These are phyloP conservation scores for Caenorhabditis doughertyi DNA, from an alignment of 2,888 invertebrate species.

Conservation along the genomic window DNA sequence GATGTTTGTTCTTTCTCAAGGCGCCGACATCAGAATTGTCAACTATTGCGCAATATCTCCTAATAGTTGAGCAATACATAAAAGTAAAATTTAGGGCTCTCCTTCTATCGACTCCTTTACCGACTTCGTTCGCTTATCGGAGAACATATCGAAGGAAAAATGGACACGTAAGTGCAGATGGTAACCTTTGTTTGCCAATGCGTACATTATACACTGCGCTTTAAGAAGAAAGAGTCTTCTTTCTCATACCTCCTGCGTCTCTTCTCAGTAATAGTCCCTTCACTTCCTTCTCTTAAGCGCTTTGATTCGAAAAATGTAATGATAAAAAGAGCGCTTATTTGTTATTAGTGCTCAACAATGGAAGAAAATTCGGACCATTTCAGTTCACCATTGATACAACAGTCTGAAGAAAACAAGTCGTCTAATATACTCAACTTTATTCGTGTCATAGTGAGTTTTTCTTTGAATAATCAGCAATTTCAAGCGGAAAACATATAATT, in stretches of 20 bases:
- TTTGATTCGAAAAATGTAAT: neutral
- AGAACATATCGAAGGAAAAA: slow-evolving; percentile 11
- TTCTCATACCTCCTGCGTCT: slow-evolving; percentile 13
- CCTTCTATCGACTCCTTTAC: neutral
- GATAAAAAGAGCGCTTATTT: neutral
- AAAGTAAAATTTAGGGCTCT: neutral
- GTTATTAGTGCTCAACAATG: neutral
- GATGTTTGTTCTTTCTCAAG: slow-evolving; percentile 17
- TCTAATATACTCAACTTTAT: slow-evolving; percentile 40
- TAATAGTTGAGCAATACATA: slow-evolving; percentile 48
- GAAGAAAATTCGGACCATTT: slow-evolving; percentile 24
- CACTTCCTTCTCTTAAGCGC: neutral
- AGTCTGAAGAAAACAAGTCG: slow-evolving; percentile 29
- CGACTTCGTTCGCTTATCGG: neutral
- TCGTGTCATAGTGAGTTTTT: slow-evolving; percentile 49
- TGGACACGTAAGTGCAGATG: slow-evolving; percentile 48
- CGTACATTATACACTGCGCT: neutral
- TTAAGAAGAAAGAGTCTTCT: neutral
- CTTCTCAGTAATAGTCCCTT: neutral
- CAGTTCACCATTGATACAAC: slow-evolving; percentile 30
- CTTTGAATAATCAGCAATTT: neutral
- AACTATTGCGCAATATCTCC: slow-evolving; percentile 48
- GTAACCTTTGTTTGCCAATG: slow-evolving; percentile 1
- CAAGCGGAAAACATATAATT: no score
- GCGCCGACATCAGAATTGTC: slow-evolving; percentile 46